These are phyloP conservation scores for Drosophila subquinaria DNA, from an alignment of 2,888 invertebrate genomes.

Conservation along the genomic window DNA sequence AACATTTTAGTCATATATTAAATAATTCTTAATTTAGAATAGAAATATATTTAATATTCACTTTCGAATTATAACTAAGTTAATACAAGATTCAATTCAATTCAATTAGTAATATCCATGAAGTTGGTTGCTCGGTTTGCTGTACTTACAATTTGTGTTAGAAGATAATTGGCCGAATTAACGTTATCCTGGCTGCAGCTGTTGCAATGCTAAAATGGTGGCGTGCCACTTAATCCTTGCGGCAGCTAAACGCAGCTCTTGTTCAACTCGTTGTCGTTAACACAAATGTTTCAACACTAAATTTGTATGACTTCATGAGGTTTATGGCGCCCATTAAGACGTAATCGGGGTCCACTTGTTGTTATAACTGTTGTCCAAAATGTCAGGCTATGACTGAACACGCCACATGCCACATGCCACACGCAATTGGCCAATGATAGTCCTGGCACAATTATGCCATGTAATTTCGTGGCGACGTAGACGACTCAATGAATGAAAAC, in stretches of 20 bases:
- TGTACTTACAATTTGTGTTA: conserved; percentile 9
- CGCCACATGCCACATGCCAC: conserved; percentile 15
- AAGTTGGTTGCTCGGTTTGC: too few relatives aligned
- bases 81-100: neutral
- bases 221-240: conserved; percentile 43
- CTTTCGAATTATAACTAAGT: neutral
- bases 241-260: conserved; percentile 33
- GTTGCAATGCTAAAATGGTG: conserved; percentile 4
- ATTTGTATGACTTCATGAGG: conserved; percentile 43
- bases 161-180: conserved; percentile 4
- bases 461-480: conserved; percentile 62
- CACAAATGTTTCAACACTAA: conserved; percentile 57
- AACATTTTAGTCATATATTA: neutral
- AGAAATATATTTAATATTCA: too few relatives aligned
- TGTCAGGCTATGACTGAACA: conserved; percentile 27
- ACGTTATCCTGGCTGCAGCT: conserved; percentile 7
- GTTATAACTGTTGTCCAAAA: conserved; percentile 10
- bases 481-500: conserved; percentile 15
- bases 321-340: conserved; percentile 45
- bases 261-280: conserved; percentile 17
- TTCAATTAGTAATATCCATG: neutral
- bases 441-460: conserved; percentile 69
- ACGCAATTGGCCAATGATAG: conserved; percentile 35
- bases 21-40: neutral
- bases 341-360: conserved; percentile 53